Percentiles rank a stretch among this genome's conserved stretches.
These are phyloP conservation scores for Erebia ligea DNA, from an alignment of 2,888 invertebrate genomes.

Conservation along the genomic window DNA sequence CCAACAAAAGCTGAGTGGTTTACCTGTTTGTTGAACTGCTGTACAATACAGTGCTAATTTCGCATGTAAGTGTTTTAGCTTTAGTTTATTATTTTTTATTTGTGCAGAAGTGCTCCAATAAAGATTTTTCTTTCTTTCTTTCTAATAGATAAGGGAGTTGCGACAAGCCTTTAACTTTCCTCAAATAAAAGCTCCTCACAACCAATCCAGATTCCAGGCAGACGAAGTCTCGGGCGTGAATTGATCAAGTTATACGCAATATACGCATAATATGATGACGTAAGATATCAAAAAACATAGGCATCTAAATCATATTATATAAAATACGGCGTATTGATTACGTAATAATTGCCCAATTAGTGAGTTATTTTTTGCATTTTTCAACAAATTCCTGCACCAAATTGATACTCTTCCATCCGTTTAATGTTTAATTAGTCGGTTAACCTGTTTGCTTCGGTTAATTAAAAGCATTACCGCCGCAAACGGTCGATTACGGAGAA, in stretches of 20 bases:
- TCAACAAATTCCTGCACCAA: conserved; percentile 19
- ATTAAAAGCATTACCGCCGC: conserved; percentile 39
- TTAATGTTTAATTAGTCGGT: conserved; percentile 39
- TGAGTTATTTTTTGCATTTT: conserved; percentile 12
- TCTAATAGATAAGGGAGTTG: too few species aligned
- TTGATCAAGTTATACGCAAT: neutral
- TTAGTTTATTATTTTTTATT: too few species aligned
- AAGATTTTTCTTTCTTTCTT: too few species aligned
- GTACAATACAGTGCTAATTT: too few species aligned
- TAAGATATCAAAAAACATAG: neutral
- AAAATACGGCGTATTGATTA: neutral
- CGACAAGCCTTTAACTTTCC: too few species aligned
- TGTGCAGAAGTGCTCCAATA: too few species aligned
- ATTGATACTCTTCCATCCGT: conserved; percentile 33
- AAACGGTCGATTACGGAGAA: conserved; percentile 33
- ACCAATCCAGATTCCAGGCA: neutral
- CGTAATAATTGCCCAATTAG: conserved; percentile 8
- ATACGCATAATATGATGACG: neutral
- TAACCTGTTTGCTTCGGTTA: conserved; percentile 36
- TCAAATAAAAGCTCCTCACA: too few species aligned
- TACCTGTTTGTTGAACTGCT: too few species aligned
- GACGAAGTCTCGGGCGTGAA: neutral
- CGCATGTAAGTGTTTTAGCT: too few species aligned
- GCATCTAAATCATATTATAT: neutral
- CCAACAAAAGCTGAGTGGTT: too few species aligned